phyloP scores from a whole-genome alignment of 2,113 vertebrate genomes.

The Phocoena phocoena region DNA sequence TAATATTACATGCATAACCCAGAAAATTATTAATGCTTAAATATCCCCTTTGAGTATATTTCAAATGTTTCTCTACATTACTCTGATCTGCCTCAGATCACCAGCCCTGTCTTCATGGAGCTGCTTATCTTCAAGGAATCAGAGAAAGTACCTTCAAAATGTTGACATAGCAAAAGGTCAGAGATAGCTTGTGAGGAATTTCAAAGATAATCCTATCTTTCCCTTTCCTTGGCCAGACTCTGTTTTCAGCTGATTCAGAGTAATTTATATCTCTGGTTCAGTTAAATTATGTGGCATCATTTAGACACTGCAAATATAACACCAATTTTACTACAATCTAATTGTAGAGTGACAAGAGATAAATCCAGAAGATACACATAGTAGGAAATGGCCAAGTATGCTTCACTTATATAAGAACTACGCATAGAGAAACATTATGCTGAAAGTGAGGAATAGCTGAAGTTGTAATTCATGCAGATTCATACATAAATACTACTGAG shows the following conservation, averaged over 20 bases:
- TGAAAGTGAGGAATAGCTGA: slow-evolving; percentile 29
- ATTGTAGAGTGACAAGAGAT: slow-evolving; percentile 56
- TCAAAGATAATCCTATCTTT: slow-evolving; percentile 51
- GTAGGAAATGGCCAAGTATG: neutral
- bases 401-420: neutral
- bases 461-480: slow-evolving; percentile 48
- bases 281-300: slow-evolving; percentile 48
- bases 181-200: slow-evolving; percentile 58
- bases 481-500: neutral
- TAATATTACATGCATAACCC: neutral
- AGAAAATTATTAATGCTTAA: neutral
- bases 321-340: slow-evolving; percentile 54
- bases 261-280: slow-evolving; percentile 57
- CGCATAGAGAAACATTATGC: neutral
- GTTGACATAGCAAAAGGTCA: slow-evolving; percentile 65
- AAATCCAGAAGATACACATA: slow-evolving; percentile 49
- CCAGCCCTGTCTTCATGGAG: neutral
- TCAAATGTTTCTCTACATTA: slow-evolving; percentile 33
- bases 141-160: slow-evolving; percentile 52
- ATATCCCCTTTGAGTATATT: neutral
- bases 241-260: slow-evolving; percentile 25
- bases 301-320: slow-evolving; percentile 50
- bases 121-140: slow-evolving; percentile 49
- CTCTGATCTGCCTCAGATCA: neutral
- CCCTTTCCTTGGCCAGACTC: slow-evolving; percentile 10